Percentiles rank a stretch among this genome's conserved stretches.
Evolutionary conservation across 2,888 invertebrate species (phyloP).

Genomic region (Bellardia pandia): DNA sequence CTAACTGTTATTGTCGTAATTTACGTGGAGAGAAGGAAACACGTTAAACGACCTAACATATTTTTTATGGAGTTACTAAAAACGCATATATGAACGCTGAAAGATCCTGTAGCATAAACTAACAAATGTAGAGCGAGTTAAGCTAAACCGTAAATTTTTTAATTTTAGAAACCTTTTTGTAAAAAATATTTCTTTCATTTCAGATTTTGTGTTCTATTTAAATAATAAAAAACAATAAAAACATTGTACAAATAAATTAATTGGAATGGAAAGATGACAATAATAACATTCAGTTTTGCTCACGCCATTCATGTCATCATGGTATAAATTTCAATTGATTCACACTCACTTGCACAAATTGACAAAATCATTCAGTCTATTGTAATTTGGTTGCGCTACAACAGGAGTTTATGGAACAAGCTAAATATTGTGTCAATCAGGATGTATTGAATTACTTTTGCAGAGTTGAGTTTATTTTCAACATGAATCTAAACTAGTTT

Average conservation of each 20-base stretch:
- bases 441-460: no score
- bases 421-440: no score
- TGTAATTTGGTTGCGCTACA: not conserved
- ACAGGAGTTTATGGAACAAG: not conserved
- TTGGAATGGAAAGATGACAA: conserved; percentile 34
- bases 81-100: no score
- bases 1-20: no score
- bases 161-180: not conserved
- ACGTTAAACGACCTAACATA: no score
- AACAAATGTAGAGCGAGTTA: no score
- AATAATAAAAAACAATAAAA: conserved; percentile 3
- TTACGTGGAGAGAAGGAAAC: no score
- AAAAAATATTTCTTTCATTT: not conserved
- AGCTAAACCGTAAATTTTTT: no score
- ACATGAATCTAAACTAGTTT: no score
- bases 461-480: no score
- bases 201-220: not conserved
- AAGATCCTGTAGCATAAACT: no score
- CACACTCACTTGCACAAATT: conserved; percentile 20
- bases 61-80: no score
- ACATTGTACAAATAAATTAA: conserved; percentile 12
- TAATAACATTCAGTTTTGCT: conserved; percentile 1
- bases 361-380: conserved; percentile 15
- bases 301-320: conserved; percentile 32
- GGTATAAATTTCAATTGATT: conserved; percentile 39